Conservation (phyloP, 2,797 vertebrate species). For the Hypotaenidia philippensis region DNA sequence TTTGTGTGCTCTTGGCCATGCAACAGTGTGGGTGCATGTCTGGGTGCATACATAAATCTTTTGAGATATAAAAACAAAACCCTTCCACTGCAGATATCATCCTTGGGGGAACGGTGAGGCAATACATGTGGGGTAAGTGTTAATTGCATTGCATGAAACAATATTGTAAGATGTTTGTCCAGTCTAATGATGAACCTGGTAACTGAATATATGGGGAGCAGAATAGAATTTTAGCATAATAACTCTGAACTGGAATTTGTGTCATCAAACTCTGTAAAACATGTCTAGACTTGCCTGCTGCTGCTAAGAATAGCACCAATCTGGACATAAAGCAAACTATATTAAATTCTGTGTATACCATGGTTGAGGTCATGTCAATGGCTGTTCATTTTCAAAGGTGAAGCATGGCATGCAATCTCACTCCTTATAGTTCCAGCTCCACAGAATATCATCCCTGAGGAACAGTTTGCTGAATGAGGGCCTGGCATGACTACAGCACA, state of each 20-base stretch:
- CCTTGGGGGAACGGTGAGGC: not conserved
- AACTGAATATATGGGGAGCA: not conserved
- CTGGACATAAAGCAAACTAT: not conserved
- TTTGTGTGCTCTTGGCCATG: not conserved
- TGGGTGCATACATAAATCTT: fast-evolving
- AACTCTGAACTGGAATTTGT: slow-evolving; percentile 44
- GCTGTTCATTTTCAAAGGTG: not conserved
- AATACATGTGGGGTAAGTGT: not conserved
- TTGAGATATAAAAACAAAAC: not conserved
- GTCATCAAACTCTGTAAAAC: slow-evolving; percentile 34
- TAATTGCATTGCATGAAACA: not conserved
- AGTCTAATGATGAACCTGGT: not conserved
- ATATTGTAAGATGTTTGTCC: not conserved
- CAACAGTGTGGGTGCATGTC: not conserved
- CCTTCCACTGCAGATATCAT: fast-evolving
- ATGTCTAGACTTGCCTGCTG: not conserved
- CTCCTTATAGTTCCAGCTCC: not conserved
- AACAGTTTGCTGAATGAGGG: not conserved
- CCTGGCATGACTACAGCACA: not conserved
- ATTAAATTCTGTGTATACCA: not conserved
- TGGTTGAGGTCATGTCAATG: not conserved
- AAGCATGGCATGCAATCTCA: not conserved
- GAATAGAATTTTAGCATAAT: slow-evolving; percentile 16
- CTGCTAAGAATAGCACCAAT: not conserved
- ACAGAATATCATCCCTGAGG: not conserved